Evolutionary conservation across 2,888 invertebrate species (phyloP).

Genomic region (Urechis unicinctus): DNA sequence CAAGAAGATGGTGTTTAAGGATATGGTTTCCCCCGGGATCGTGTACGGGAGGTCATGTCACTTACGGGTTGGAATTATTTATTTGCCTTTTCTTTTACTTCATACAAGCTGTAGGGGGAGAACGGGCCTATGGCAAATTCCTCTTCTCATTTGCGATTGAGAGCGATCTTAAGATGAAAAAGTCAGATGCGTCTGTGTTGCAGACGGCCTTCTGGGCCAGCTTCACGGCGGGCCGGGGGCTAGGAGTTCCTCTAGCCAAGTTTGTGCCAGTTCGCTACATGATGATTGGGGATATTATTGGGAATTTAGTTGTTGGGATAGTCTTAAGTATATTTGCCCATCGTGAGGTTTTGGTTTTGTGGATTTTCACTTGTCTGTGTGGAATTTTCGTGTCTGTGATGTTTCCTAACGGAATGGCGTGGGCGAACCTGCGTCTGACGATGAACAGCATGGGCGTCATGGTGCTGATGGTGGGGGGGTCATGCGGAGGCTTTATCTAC

Average conservation of each 20-base stretch:
- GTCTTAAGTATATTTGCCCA: conserved; percentile 23
- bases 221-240: conserved; percentile 24
- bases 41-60: conserved; percentile 23
- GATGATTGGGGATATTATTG: conserved; percentile 22
- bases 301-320: conserved; percentile 18
- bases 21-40: conserved; percentile 24
- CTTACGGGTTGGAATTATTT: conserved; percentile 24
- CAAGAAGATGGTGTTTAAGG: background rate
- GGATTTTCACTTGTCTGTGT: conserved; percentile 24
- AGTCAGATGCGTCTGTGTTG: conserved; percentile 23
- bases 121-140: conserved; percentile 28
- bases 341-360: conserved; percentile 19
- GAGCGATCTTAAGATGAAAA: conserved; percentile 23
- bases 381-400: conserved; percentile 26
- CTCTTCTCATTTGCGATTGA: conserved; percentile 30
- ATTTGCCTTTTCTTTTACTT: conserved; percentile 24
- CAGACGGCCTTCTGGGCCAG: conserved; percentile 31
- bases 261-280: conserved; percentile 24
- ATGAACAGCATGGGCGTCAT: conserved; percentile 29
- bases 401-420: conserved; percentile 29
- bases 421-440: conserved; percentile 27
- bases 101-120: conserved; percentile 27
- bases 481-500: conserved; percentile 25
- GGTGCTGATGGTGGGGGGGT: conserved; percentile 24
- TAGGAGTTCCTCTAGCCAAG: conserved; percentile 23